Base-by-base conservation (phyloP, 2,113 vertebrate genomes). In the Lutjanus erythropterus region DNA sequence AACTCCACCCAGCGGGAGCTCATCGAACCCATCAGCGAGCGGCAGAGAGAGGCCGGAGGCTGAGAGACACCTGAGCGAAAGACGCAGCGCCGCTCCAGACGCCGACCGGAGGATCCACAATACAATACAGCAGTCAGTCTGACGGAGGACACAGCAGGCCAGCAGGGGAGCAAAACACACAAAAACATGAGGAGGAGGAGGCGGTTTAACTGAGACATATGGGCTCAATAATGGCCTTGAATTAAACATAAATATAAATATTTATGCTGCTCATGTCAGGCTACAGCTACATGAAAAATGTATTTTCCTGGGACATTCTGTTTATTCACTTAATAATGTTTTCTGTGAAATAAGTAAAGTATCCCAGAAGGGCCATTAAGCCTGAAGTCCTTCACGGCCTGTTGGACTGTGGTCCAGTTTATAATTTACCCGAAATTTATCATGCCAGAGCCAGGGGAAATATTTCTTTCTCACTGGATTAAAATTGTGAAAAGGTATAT, bases 11-110 rank as follows among this genome's bases (percentile, higher is more conserved):
- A 69, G 25, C 18, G n/a, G 59, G 56, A 41, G 23, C 41, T 66
- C 37, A 59, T 53, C 8, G 18, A 68, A 31, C 78, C 84, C 55
- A 76, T 82, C 67, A 85, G 58, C 10, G 3, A 7, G 46, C 31
- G 2, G 76, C 60, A 3, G 62, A 0, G 56, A 84, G 80, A 62
- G 42, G 42, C 53, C 33, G 27, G 37, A 78, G 75, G 62, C 65
- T 23, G 23, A 42, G 18, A 60, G 77, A 58, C 86, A 75, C 79
- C 78, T 75, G 71, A 61, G 58, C 46, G 5, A 0, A n/a, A 19
- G 16, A 78, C 25, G 8, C 60, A 59, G 50, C n/a, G 3, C 12
- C 31, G 5, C n/a, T 35, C 16, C 27, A 35, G 9, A 56, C 23
- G 19, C 19, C 66, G 5, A 42, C 46, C 1, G 29, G 14, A 71